These are phyloP conservation scores for Gerris buenoi DNA, from an alignment of 1,140 invertebrate species.

Conservation along the genomic window DNA sequence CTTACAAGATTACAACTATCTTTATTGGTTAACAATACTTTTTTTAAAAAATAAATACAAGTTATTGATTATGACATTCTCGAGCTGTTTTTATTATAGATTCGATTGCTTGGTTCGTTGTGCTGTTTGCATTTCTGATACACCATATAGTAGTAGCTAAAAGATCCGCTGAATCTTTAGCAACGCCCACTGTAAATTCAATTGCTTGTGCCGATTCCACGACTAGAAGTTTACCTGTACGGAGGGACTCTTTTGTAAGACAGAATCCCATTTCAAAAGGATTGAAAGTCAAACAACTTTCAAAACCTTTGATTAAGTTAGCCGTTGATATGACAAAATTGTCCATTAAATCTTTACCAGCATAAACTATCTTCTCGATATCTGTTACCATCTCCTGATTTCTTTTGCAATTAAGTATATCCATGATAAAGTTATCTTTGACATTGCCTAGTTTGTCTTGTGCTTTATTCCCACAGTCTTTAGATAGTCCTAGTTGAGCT, in stretches of 20 bases:
- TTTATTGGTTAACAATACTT: too few species aligned
- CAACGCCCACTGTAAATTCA: neutral
- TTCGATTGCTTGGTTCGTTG: neutral
- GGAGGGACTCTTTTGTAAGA: neutral
- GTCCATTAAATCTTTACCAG: neutral
- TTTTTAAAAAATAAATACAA: too few species aligned
- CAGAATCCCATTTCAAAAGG: neutral
- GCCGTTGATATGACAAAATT: neutral
- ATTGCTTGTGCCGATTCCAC: neutral
- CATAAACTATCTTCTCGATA: neutral
- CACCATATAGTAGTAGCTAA: neutral
- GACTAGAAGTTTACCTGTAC: neutral
- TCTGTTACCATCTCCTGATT: neutral
- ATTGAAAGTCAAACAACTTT: neutral
- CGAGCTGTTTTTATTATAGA: neutral
- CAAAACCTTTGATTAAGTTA: neutral
- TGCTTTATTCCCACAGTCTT: neutral
- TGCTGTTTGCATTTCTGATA: neutral
- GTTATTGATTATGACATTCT: neutral
- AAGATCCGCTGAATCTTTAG: neutral
- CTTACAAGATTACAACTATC: too few species aligned
- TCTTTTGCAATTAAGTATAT: neutral
- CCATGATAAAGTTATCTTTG: constrained; percentile 3
- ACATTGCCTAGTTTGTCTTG: neutral
- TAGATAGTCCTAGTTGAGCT: neutral